These are phyloP conservation scores for Falco biarmicus DNA, from an alignment of 2,797 vertebrate genomes.

Conservation along the genomic window DNA sequence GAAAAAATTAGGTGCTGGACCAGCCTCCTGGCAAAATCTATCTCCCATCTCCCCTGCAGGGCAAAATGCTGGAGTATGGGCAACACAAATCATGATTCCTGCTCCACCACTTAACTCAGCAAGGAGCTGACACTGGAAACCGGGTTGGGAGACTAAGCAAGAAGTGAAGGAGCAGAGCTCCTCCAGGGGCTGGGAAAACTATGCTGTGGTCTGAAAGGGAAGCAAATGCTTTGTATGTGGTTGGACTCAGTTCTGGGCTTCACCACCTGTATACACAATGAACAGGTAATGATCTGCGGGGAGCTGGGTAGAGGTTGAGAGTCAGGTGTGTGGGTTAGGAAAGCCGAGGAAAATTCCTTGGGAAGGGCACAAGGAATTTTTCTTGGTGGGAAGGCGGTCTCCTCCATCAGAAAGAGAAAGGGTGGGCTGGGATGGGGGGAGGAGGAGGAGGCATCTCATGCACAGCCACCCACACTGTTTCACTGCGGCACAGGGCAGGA, in stretches of 20 bases:
- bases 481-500: accelerated
- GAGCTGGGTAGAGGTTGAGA: not conserved
- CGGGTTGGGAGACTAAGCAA: not conserved
- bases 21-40: not conserved
- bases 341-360: not conserved
- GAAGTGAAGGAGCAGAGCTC: not conserved
- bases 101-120: accelerated
- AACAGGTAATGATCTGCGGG: not conserved
- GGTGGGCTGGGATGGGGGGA: not conserved
- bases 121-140: not conserved
- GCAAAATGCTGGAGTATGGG: not conserved
- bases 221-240: not conserved
- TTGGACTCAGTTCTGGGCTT: not conserved
- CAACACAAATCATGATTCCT: not conserved
- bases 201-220: not conserved
- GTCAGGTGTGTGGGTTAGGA: not conserved
- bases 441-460: not conserved
- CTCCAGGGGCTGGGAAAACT: not conserved
- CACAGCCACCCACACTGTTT: not conserved
- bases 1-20: not conserved
- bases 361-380: not conserved
- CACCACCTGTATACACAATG: accelerated
- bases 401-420: not conserved
- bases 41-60: not conserved
- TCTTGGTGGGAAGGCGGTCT: not conserved